Conservation (phyloP, 2,113 vertebrate genomes). For the Oostethus manadensis region DNA sequence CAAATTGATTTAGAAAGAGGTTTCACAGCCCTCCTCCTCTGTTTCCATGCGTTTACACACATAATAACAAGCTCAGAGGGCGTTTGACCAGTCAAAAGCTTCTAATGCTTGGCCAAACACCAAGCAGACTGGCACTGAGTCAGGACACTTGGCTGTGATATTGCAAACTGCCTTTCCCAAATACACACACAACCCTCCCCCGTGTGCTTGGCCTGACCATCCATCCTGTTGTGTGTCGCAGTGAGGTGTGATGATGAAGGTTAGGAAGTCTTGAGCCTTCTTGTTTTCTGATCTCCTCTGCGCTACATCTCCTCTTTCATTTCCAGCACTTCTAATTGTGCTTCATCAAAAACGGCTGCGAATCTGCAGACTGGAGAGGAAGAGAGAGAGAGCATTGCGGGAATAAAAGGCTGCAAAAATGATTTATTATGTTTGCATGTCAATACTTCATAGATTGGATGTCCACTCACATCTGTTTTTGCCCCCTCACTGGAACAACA, state of each 20-base stretch:
- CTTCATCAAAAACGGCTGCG: background rate
- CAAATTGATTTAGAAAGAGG: background rate
- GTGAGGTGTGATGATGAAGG: conserved; percentile 28
- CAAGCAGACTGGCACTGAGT: conserved; percentile 5
- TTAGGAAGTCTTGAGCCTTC: conserved; percentile 26
- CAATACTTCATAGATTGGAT: too few species aligned
- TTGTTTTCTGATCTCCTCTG: conserved; percentile 36
- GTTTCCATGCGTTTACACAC: background rate
- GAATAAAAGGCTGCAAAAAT: too few species aligned
- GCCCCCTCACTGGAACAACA: too few species aligned
- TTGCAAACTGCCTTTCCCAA: background rate
- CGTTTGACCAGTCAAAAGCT: conserved; percentile 10
- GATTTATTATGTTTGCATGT: too few species aligned
- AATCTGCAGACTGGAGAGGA: too few species aligned
- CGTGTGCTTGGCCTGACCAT: conserved; percentile 2
- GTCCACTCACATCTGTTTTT: background rate
- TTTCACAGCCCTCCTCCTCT: background rate
- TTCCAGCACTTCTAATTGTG: conserved; percentile 4
- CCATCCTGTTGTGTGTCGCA: conserved; percentile 18
- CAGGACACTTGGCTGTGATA: conserved; percentile 11
- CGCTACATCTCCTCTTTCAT: conserved; percentile 5
- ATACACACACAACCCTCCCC: background rate
- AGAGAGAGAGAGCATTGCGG: too few species aligned
- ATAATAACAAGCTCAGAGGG: conserved; percentile 6
- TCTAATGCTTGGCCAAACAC: conserved; percentile 12